A percentile compares a stretch with the other conserved stretches of the same genome.
phyloP scores from a whole-genome alignment of 2,797 vertebrate species.

The Coreius guichenoti region DNA sequence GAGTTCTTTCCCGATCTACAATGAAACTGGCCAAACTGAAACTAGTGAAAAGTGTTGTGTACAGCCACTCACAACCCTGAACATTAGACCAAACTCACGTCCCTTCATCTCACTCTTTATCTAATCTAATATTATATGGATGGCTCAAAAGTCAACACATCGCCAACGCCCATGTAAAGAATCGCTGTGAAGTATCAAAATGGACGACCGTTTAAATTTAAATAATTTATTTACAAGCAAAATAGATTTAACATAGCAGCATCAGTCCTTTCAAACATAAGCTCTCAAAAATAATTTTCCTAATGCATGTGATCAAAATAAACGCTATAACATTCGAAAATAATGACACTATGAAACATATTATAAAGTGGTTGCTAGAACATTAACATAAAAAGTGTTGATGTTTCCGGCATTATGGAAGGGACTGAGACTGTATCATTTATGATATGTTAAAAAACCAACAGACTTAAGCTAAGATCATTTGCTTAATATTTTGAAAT shows the following conservation, averaged over 20 bases:
- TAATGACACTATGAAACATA: not conserved
- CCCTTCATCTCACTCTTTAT: constrained; percentile 42
- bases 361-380: not conserved
- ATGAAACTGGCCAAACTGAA: not conserved
- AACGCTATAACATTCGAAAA: not conserved
- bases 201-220: no score
- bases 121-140: constrained; percentile 41
- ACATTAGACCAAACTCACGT: constrained; percentile 55
- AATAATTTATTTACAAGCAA: not conserved
- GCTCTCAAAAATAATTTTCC: not conserved
- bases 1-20: not conserved
- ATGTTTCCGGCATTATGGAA: not conserved
- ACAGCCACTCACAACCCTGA: constrained; percentile 37
- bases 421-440: not conserved
- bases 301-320: not conserved
- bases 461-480: not conserved
- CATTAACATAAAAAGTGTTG: not conserved
- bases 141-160: constrained; percentile 17
- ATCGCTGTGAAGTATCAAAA: not conserved
- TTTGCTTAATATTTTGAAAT: not conserved
- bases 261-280: not conserved
- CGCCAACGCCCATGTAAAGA: not conserved
- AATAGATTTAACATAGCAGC: not conserved
- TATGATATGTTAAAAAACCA: not conserved
- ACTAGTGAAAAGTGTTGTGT: not conserved